A percentile compares a stretch with the other conserved stretches of the same genome.
These are phyloP conservation scores for Cyanoderma ruficeps DNA, from an alignment of 2,113 vertebrate species.

Conservation along the genomic window DNA sequence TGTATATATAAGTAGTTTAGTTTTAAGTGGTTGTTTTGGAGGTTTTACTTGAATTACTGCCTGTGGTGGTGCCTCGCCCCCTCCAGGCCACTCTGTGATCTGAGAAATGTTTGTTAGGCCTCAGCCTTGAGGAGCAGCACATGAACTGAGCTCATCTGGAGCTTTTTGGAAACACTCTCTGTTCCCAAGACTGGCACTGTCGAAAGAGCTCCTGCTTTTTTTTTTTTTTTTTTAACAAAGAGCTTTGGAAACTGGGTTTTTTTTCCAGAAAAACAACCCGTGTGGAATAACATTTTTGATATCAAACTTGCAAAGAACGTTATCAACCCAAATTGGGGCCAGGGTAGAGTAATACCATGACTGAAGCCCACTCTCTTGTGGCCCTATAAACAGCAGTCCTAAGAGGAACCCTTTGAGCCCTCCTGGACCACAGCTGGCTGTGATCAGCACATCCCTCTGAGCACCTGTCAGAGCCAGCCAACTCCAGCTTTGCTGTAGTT, in stretches of 20 bases:
- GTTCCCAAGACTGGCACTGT: not conserved
- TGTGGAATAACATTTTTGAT: not conserved
- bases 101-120: not conserved
- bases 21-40: not conserved
- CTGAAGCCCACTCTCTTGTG: not conserved
- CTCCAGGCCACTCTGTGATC: not conserved
- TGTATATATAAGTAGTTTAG: not conserved
- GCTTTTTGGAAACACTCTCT: not conserved
- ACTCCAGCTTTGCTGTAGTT: not conserved
- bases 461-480: not conserved
- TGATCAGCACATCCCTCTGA: not conserved
- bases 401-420: not conserved
- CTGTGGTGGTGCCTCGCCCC: not conserved
- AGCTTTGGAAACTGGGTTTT: not conserved
- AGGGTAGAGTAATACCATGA: not conserved
- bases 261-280: not conserved
- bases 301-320: not conserved
- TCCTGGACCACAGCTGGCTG: not conserved
- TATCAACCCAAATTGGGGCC: not conserved
- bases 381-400: not conserved
- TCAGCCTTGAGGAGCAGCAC: not conserved
- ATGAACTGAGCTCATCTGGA: not conserved
- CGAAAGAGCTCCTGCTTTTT: accelerated
- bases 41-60: not conserved
- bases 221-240: not conserved